These are phyloP conservation scores for Zaprionus lachaisei DNA, from an alignment of 1,140 invertebrate species.

Conservation along the genomic window DNA sequence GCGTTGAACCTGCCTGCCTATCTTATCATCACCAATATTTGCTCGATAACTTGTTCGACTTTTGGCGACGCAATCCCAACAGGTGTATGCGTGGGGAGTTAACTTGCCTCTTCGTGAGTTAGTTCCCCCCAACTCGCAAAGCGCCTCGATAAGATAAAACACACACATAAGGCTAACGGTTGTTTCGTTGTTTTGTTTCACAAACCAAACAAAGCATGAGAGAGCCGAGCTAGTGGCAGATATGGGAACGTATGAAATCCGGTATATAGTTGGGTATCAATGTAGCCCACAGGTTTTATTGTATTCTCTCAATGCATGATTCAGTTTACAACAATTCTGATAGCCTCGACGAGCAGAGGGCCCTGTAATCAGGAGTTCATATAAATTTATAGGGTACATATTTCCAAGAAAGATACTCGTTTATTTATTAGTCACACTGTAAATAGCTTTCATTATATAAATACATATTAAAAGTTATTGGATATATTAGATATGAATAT, in stretches of 20 bases:
- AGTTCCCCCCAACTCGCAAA: conserved; percentile 6
- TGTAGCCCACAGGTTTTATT: conserved; percentile 10
- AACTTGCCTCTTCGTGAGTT: conserved; percentile 17
- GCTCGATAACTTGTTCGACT: conserved; percentile 74
- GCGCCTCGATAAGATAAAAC: conserved; percentile 63
- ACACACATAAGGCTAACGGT: conserved; percentile 52
- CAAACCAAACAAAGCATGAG: conserved; percentile 59
- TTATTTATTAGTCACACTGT: conserved; percentile 18
- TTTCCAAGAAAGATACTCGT: not conserved
- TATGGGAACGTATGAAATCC: not conserved
- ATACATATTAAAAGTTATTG: not conserved
- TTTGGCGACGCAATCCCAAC: conserved; percentile 44
- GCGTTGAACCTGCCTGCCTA: conserved; percentile 40
- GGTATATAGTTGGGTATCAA: conserved; percentile 6
- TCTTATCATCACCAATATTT: conserved; percentile 79
- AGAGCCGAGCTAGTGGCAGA: not conserved
- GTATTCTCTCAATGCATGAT: conserved; percentile 44
- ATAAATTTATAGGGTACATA: not conserved
- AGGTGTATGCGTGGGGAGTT: conserved; percentile 37
- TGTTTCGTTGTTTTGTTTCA: conserved; percentile 50
- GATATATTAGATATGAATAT: not conserved
- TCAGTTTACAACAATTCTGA: conserved; percentile 63
- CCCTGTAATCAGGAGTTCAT: conserved; percentile 45
- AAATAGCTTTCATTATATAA: conserved; percentile 14
- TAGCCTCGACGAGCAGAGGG: conserved; percentile 8